A percentile compares a stretch with the other conserved stretches of the same genome.
These are phyloP conservation scores for Huso huso DNA, from an alignment of 2,797 vertebrate genomes.

Conservation along the genomic window DNA sequence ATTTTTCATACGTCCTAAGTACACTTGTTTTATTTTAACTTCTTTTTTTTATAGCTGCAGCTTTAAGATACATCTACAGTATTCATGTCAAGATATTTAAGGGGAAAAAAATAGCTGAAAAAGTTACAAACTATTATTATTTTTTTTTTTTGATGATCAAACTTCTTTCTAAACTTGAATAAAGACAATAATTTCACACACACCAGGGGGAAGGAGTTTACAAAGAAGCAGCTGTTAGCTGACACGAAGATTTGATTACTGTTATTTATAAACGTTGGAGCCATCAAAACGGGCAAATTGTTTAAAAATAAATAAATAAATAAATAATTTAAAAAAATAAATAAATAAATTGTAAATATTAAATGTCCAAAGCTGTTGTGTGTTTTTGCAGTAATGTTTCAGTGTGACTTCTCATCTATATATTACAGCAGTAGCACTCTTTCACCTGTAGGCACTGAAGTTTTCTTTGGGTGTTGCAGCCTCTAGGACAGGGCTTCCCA, in stretches of 20 bases:
- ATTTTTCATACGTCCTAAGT: conserved; percentile 37
- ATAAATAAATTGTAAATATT: conserved; percentile 57
- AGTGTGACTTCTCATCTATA: no score
- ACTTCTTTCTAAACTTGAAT: conserved; percentile 1
- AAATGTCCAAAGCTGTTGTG: not conserved
- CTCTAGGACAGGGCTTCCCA: no score
- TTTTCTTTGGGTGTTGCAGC: no score
- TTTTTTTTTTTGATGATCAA: conserved; percentile 14
- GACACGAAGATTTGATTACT: conserved; percentile 30
- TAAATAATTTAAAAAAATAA: conserved; percentile 45
- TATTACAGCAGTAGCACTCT: no score
- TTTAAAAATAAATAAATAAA: conserved; percentile 32
- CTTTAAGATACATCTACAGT: conserved; percentile 67
- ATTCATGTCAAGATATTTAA: conserved; percentile 75
- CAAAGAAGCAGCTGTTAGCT: conserved; percentile 29
- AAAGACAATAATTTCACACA: conserved; percentile 11
- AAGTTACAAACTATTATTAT: conserved; percentile 45
- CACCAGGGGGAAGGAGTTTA: conserved; percentile 10
- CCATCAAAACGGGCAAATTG: conserved; percentile 31
- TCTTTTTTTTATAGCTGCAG: conserved; percentile 57
- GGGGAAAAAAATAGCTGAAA: conserved; percentile 37
- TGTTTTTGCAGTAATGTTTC: no score
- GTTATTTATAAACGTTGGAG: conserved; percentile 57
- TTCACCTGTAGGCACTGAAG: no score
- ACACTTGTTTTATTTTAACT: no score